phyloP scores from a whole-genome alignment of 1,140 invertebrate species.

The Zaprionus camerounensis region DNA sequence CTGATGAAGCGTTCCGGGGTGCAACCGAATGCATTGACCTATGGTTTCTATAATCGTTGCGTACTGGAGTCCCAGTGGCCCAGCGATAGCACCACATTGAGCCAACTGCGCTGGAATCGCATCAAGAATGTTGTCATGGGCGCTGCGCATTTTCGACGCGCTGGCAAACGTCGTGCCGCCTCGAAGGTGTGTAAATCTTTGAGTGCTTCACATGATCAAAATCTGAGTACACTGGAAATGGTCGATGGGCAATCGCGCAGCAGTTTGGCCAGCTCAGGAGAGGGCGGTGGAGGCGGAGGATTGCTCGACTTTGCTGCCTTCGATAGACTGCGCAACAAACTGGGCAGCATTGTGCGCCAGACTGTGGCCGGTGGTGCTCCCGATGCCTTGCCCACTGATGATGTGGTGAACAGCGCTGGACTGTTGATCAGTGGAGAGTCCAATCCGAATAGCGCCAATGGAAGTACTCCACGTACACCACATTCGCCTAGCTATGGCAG shows the following conservation, averaged over 20 bases:
- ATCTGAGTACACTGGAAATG: conserved; percentile 85
- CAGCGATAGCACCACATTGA: conserved; percentile 91
- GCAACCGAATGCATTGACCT: conserved; percentile 98
- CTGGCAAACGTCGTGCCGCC: conserved; percentile 87
- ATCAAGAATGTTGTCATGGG: conserved; percentile 95
- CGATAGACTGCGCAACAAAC: conserved; percentile 86
- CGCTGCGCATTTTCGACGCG: conserved; percentile 93
- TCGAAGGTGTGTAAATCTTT: conserved; percentile 84
- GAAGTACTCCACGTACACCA: conserved; percentile 40
- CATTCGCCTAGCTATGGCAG: conserved; percentile 87
- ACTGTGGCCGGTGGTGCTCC: conserved; percentile 79
- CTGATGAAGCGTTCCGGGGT: conserved; percentile 98
- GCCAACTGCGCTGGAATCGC: conserved; percentile 96
- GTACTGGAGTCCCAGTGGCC: conserved; percentile 98
- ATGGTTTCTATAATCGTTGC: conserved; percentile 91
- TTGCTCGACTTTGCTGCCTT: conserved; percentile 86
- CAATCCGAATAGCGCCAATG: conserved; percentile 39
- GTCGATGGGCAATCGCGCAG: conserved; percentile 85
- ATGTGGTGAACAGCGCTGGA: conserved; percentile 86
- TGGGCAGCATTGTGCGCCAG: conserved; percentile 88
- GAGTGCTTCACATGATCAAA: conserved; percentile 78
- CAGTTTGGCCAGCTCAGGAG: conserved; percentile 85
- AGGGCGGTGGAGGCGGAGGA: conserved; percentile 47
- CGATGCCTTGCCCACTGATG: conserved; percentile 58
- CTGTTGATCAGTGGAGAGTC: conserved; percentile 85